phyloP scores from a whole-genome alignment of 2,113 vertebrate species.

The Bungarus multicinctus region DNA sequence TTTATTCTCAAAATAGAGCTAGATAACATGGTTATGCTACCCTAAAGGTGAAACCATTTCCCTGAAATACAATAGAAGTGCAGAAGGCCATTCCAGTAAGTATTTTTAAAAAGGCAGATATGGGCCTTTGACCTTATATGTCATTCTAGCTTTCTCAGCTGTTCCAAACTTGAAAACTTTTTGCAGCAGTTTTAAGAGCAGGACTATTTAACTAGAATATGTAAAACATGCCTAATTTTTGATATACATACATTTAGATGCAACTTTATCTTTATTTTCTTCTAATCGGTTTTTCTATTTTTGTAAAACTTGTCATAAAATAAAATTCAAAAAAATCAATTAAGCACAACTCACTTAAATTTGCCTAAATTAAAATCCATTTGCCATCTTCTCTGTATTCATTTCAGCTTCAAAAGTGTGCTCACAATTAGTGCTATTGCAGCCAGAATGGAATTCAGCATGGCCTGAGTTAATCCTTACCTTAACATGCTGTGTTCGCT shows the following conservation, averaged over 20 bases:
- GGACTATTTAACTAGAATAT: background rate
- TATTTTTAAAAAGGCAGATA: background rate
- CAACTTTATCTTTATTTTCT: background rate
- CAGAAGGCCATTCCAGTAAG: background rate
- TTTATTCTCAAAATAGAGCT: background rate
- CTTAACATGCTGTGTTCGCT: slow-evolving; percentile 95
- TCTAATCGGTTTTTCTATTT: background rate
- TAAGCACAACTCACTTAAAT: background rate
- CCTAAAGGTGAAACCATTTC: background rate
- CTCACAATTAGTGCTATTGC: rapidly evolving
- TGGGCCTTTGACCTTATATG: background rate
- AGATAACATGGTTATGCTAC: background rate
- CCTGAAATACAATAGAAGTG: background rate
- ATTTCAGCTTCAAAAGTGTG: background rate
- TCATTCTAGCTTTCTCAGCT: background rate
- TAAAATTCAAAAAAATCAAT: background rate
- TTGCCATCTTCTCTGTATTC: background rate
- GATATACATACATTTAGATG: background rate
- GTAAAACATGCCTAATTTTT: background rate
- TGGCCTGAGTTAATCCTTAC: slow-evolving; percentile 48
- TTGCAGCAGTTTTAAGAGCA: background rate
- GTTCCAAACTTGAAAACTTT: background rate
- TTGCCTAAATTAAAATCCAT: background rate
- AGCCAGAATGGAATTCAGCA: rapidly evolving
- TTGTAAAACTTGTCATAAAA: background rate